Base-by-base conservation (phyloP, 1,140 invertebrate species). In the Listronotus oregonensis region DNA sequence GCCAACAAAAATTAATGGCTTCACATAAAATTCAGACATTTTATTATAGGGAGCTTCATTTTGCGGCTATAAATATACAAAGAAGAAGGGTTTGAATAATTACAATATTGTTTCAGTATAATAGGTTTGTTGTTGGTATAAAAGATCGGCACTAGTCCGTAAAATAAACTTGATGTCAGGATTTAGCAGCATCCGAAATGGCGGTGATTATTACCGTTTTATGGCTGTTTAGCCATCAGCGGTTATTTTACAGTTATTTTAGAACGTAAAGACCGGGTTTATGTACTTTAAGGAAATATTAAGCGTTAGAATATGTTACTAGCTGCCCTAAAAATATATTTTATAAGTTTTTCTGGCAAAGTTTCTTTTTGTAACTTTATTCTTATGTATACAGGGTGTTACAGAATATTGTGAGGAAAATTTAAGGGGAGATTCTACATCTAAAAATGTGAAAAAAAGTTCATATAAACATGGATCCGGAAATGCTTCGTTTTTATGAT, bases 141-240 rank as follows among this genome's bases (percentile, higher is more conserved):
- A 66, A 66, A 66, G 64, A 66, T 66, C 64, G 64, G 64, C 64
- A 66, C 64, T 66, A 66, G 64, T 66, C 64, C 64, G 64, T 66
- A 66, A 66, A 66, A 66, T 66, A 66, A 66, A 66, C 64, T 59
- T 40, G 64, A 66, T 59, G 64, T 66, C 64, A 59, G 56, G 56
- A 66, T 66, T 66, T 59, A 59, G 64, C 50, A 21, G 64, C 56
- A 59, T 66, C 55, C 64, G 56, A 58, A 66, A 59, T 58, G 44
- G 47, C 44, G 49, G 47, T 55, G 64, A 66, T 66, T 66, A 66
- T 66, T 58, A 56, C 64, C 64, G 64, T 52, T 66, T 66, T 66
- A 66, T 59, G 47, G 56, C 64, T 12, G 56, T 40, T 66, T 66
- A 64, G 63, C 63, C 63, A 57, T 64, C 54, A 39, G 54, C 49